These are phyloP conservation scores for Drosophila arawakana DNA, from an alignment of 1,140 invertebrate genomes.

Conservation along the genomic window DNA sequence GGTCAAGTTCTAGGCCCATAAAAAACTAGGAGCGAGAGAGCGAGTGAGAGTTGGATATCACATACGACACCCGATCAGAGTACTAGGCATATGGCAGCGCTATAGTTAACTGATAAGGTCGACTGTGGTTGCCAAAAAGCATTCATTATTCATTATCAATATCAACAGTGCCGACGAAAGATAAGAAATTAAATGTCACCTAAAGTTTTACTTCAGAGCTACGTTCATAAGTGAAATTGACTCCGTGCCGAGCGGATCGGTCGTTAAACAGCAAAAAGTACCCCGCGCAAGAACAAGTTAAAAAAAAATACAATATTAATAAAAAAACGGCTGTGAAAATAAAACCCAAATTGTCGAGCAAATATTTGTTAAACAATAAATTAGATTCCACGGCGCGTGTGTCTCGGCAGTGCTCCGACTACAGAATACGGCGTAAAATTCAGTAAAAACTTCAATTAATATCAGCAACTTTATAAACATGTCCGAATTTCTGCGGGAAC, in stretches of 20 bases:
- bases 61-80: slow-evolving; percentile 8
- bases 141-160: slow-evolving; percentile 76
- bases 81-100: slow-evolving; percentile 39
- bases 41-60: not conserved
- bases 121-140: slow-evolving; percentile 57
- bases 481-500: slow-evolving; percentile 72
- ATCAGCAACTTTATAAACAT: slow-evolving; percentile 35
- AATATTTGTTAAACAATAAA: slow-evolving; percentile 66
- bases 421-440: slow-evolving; percentile 28
- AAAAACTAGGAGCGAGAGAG: not conserved
- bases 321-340: slow-evolving; percentile 69
- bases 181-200: slow-evolving; percentile 65
- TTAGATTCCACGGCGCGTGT: slow-evolving; percentile 41
- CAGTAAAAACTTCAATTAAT: not conserved
- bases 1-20: slow-evolving; percentile 23
- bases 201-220: slow-evolving; percentile 13
- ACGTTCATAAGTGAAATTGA: slow-evolving; percentile 63
- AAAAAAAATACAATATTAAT: slow-evolving; percentile 24
- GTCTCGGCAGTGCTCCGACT: slow-evolving; percentile 26
- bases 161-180: slow-evolving; percentile 39
- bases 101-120: slow-evolving; percentile 40
- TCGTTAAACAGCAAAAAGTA: slow-evolving; percentile 6
- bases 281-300: not conserved
- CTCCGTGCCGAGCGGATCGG: slow-evolving; percentile 55
- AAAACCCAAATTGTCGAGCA: slow-evolving; percentile 56